phyloP scores from a whole-genome alignment of 1,140 invertebrate species.

The Frieseomelitta varia region DNA sequence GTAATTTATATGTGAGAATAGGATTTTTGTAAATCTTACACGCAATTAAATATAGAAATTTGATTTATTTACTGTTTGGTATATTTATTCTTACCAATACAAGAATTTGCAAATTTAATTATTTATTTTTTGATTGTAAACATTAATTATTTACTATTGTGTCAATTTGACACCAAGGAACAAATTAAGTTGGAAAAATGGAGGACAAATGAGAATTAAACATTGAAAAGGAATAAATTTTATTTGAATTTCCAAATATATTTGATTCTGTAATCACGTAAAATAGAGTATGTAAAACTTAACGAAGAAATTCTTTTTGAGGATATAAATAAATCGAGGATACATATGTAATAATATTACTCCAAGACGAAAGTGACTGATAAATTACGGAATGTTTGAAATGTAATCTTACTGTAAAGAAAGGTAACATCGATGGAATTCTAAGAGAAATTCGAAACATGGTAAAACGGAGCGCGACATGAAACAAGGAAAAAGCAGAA shows the following conservation, averaged over 20 bases:
- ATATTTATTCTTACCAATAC: too few species aligned
- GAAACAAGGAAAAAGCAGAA: neutral
- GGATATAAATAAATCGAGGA: neutral
- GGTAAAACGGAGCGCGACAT: neutral
- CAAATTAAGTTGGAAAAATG: too few species aligned
- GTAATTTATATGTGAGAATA: too few species aligned
- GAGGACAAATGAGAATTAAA: neutral
- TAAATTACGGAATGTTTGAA: neutral
- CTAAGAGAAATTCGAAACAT: neutral
- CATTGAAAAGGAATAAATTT: neutral
- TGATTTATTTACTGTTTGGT: too few species aligned
- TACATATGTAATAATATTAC: neutral
- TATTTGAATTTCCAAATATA: neutral
- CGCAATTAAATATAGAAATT: too few species aligned
- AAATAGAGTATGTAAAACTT: neutral
- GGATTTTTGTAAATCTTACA: too few species aligned
- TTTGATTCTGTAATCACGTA: neutral
- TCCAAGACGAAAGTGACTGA: neutral
- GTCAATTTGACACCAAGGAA: too few species aligned
- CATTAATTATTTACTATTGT: too few species aligned
- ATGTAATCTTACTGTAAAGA: neutral
- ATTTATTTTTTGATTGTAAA: too few species aligned
- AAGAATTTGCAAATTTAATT: too few species aligned
- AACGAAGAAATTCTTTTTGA: neutral
- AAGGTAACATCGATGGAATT: neutral